These are phyloP conservation scores for Chionomys nivalis DNA, from an alignment of 2,113 vertebrate species.

Conservation along the genomic window DNA sequence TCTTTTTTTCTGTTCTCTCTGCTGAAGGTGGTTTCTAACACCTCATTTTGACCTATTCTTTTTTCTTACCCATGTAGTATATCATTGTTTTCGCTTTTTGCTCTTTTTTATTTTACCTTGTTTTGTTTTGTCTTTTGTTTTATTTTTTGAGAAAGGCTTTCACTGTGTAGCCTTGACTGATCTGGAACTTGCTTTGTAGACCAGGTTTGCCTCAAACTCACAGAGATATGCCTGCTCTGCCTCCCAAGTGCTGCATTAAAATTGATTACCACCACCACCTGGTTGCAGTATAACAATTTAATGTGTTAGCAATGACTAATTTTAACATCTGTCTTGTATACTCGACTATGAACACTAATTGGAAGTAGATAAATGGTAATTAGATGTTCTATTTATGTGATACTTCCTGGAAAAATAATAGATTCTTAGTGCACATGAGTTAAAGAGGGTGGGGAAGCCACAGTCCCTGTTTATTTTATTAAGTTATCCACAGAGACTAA, in stretches of 20 bases:
- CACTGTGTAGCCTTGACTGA: neutral
- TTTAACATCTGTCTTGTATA: neutral
- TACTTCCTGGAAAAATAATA: neutral
- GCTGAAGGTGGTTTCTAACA: neutral
- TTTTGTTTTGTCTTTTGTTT: neutral
- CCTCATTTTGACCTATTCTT: neutral
- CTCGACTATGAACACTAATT: neutral
- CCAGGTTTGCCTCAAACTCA: neutral
- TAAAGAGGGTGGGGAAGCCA: neutral
- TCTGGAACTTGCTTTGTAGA: neutral
- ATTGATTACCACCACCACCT: neutral
- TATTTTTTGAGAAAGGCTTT: neutral
- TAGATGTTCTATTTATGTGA: neutral
- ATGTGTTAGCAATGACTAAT: neutral
- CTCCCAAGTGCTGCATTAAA: neutral
- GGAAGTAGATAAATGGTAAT: neutral
- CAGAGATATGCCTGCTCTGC: neutral
- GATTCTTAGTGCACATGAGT: neutral
- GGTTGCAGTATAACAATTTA: neutral
- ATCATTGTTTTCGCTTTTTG: neutral
- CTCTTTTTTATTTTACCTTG: neutral
- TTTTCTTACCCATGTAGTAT: neutral
- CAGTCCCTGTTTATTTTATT: neutral
- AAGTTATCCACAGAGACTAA: neutral
- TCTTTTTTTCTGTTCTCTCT: neutral